Conservation (phyloP, 2,113 vertebrate species). For the Macroglossus sobrinus region DNA sequence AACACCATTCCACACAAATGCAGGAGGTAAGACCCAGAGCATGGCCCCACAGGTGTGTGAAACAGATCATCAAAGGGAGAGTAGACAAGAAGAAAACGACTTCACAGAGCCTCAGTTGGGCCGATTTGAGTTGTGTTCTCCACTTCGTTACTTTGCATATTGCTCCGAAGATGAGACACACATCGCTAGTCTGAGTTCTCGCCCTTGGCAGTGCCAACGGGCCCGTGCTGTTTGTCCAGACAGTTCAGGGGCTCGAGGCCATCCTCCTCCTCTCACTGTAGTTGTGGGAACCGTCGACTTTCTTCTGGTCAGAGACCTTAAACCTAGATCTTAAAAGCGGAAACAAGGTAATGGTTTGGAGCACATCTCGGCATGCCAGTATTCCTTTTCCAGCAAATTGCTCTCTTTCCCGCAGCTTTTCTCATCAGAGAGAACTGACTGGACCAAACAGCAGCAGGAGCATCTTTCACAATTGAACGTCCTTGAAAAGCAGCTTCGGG, state of each 20-base stretch:
- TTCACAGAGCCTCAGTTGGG: neutral
- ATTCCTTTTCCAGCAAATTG: neutral
- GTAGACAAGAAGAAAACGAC: neutral
- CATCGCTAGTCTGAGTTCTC: neutral
- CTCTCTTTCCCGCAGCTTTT: constrained; percentile 83
- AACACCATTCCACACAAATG: constrained; percentile 87
- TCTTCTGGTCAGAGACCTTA: neutral
- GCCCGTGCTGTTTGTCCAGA: neutral
- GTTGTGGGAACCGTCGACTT: neutral
- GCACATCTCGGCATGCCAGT: neutral
- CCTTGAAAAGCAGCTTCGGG: constrained; percentile 87
- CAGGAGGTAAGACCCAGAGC: constrained; percentile 81
- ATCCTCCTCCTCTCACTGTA: neutral
- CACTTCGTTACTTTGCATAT: neutral
- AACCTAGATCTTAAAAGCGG: neutral
- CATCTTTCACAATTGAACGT: constrained; percentile 80
- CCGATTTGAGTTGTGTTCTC: neutral
- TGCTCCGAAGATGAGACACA: neutral
- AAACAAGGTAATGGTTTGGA: neutral
- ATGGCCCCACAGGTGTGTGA: rapidly evolving
- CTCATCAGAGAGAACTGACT: constrained; percentile 84
- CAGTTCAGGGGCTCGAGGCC: neutral
- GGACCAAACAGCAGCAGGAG: constrained; percentile 83
- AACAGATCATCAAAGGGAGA: rapidly evolving
- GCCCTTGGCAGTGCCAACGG: rapidly evolving